Conservation (phyloP, 2,797 vertebrate genomes). For the Aeoliscus strigatus region DNA sequence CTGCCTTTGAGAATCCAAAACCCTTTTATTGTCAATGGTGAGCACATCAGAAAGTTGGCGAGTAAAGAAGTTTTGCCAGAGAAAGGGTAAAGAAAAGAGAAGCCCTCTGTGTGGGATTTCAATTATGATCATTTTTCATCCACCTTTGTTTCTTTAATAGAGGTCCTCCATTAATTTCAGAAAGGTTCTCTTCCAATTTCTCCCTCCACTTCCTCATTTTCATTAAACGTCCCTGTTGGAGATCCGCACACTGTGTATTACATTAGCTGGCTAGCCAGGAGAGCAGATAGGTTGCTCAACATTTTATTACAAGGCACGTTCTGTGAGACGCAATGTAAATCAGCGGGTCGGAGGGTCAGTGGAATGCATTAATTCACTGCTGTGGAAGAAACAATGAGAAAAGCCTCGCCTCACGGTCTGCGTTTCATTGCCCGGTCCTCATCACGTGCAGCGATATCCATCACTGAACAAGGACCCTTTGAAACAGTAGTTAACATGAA, state of each 20-base stretch:
- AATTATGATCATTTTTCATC: conserved; percentile 54
- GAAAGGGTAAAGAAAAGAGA: conserved; percentile 39
- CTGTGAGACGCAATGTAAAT: conserved; percentile 66
- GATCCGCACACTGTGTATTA: conserved; percentile 42
- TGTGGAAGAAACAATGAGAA: conserved; percentile 45
- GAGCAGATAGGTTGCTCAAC: conserved; percentile 29
- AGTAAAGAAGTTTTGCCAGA: conserved; percentile 42
- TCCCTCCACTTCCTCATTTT: conserved; percentile 57
- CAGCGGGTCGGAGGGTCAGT: conserved; percentile 63
- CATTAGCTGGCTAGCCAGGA: conserved; percentile 50
- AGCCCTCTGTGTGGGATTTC: conserved; percentile 55
- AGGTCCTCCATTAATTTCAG: conserved; percentile 64
- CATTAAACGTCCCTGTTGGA: conserved; percentile 67
- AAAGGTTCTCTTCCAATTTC: conserved; percentile 57
- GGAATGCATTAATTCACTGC: conserved; percentile 61
- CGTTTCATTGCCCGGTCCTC: conserved; percentile 44
- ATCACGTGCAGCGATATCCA: conserved; percentile 47
- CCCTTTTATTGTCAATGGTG: conserved; percentile 5
- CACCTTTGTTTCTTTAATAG: conserved; percentile 66
- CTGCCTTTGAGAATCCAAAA: conserved; percentile 23
- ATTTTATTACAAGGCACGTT: conserved; percentile 65
- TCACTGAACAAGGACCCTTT: conserved; percentile 50
- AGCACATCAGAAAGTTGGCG: conserved; percentile 43
- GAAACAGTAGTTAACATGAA: conserved; percentile 44
- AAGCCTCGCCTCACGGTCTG: conserved; percentile 49